Conservation (phyloP, 1,140 invertebrate species). For the Yoshiicerus persimilis region DNA sequence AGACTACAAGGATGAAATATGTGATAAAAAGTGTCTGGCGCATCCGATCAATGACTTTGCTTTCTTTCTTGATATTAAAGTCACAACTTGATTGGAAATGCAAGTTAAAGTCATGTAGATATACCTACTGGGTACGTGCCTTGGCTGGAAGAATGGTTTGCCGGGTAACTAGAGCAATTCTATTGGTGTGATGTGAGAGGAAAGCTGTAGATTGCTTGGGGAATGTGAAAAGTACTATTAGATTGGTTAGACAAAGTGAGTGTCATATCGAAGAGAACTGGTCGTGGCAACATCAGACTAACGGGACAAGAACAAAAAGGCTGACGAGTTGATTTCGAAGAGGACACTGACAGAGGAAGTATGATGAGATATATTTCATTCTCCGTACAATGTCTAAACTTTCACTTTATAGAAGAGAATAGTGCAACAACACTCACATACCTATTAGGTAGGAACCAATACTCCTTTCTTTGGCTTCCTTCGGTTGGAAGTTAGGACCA, state of each 20-base stretch:
- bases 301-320: constrained; percentile 19
- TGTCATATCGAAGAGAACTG: background rate
- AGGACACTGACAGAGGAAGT: background rate
- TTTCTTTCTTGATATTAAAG: background rate
- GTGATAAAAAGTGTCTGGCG: background rate
- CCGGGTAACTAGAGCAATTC: background rate
- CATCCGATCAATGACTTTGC: background rate
- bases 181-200: background rate
- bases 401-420: background rate
- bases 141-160: background rate
- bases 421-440: no score
- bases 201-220: background rate
- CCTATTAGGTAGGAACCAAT: background rate
- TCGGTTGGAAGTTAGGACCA: no score
- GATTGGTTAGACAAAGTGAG: constrained; percentile 8
- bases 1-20: background rate
- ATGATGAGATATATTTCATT: background rate
- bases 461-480: background rate
- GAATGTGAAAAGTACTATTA: background rate
- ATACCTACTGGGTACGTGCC: background rate
- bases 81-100: background rate
- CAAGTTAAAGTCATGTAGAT: background rate
- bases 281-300: background rate
- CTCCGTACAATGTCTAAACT: background rate
- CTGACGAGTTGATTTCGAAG: constrained; percentile 5